These are phyloP conservation scores for Aphidius gifuensis DNA, from an alignment of 1,140 invertebrate genomes.

Conservation along the genomic window DNA sequence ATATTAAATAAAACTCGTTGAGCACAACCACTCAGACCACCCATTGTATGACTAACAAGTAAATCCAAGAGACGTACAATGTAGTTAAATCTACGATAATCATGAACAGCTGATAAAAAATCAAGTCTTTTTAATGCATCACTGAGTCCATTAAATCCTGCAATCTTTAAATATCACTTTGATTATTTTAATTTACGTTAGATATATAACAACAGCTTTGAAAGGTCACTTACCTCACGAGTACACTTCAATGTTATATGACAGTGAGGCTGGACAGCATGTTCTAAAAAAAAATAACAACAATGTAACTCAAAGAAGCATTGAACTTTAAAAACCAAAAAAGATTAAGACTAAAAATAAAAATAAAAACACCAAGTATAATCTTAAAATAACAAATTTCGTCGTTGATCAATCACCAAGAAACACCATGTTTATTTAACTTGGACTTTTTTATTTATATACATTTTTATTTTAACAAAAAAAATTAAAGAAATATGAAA, in stretches of 20 bases:
- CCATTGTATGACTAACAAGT: constrained; percentile 67
- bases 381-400: too few relatives aligned
- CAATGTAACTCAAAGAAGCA: background rate
- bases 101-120: constrained; percentile 89
- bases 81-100: constrained; percentile 93
- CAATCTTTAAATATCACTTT: constrained; percentile 64
- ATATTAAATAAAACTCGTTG: constrained; percentile 91
- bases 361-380: too few relatives aligned
- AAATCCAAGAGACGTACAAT: constrained; percentile 90
- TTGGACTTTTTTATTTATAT: background rate
- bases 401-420: background rate
- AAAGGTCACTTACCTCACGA: constrained; percentile 70
- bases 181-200: background rate
- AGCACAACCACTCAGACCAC: constrained; percentile 84
- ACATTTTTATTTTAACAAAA: background rate
- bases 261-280: constrained; percentile 78
- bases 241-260: constrained; percentile 89
- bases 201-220: constrained; percentile 1
- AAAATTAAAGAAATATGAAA: background rate
- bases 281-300: constrained; percentile 49
- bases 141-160: constrained; percentile 90
- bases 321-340: background rate
- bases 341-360: too few relatives aligned
- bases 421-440: background rate
- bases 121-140: constrained; percentile 93